Evolutionary conservation across 2,113 vertebrate genomes (phyloP).

Genomic region (Sapayoa aenigma): DNA sequence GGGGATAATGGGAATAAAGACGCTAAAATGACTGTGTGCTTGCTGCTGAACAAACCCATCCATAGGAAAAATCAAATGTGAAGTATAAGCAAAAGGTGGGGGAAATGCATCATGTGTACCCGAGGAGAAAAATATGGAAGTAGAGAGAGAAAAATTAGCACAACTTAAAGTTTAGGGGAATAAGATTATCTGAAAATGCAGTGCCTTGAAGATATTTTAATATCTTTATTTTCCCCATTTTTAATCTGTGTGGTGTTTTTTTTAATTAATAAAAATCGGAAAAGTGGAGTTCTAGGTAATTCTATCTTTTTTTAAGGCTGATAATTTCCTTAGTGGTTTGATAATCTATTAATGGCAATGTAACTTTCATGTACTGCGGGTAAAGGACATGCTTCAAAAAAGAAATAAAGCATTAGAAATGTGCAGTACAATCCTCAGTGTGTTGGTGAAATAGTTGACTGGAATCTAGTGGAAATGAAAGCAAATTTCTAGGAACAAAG

Average conservation of each 20-base stretch:
- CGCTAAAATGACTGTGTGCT: conserved; percentile 3
- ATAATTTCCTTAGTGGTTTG: not conserved
- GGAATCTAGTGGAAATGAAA: not conserved
- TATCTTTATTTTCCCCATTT: not conserved
- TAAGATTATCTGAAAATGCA: not conserved
- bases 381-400: not conserved
- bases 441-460: not conserved
- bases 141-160: not conserved
- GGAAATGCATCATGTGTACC: not conserved
- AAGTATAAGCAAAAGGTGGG: not conserved
- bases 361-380: not conserved
- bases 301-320: not conserved
- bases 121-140: not conserved
- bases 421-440: not conserved
- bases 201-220: not conserved
- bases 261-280: not conserved
- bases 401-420: not conserved
- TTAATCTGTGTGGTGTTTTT: not conserved
- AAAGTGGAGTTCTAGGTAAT: not conserved
- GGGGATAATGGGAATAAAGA: not conserved
- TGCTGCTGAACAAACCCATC: not conserved
- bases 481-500: not conserved
- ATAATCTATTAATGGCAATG: not conserved
- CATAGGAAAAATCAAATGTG: not conserved
- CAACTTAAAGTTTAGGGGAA: not conserved